A percentile compares a stretch with the other conserved stretches of the same genome.
These are phyloP conservation scores for Apodemus speciosus DNA, from an alignment of 2,113 vertebrate species.

Conservation along the genomic window DNA sequence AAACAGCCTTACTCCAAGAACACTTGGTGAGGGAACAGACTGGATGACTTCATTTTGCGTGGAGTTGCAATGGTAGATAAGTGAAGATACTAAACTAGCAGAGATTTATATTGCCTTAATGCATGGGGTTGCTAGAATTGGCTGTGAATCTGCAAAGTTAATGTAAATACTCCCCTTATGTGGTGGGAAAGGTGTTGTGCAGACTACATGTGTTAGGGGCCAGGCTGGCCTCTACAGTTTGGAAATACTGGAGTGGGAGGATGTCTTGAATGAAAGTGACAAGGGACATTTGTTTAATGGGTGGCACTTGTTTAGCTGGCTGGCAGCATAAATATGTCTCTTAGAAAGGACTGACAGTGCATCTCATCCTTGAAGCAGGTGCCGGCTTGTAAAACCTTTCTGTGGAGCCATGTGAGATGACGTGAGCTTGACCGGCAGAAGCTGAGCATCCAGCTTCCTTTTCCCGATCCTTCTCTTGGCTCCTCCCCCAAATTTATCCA, in stretches of 20 bases:
- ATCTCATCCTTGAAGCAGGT: constrained; percentile 79
- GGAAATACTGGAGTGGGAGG: constrained; percentile 83
- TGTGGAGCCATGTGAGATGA: constrained; percentile 73
- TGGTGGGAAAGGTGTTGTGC: constrained; percentile 83
- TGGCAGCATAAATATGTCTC: constrained; percentile 85
- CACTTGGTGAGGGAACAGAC: constrained; percentile 68
- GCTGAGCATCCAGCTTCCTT: neutral
- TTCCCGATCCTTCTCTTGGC: too few relatives aligned
- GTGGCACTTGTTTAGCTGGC: constrained; percentile 83
- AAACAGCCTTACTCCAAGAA: constrained; percentile 56
- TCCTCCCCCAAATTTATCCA: neutral
- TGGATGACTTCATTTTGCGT: constrained; percentile 53
- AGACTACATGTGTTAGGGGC: constrained; percentile 86
- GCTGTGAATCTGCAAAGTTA: constrained; percentile 51
- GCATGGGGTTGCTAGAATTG: constrained; percentile 71
- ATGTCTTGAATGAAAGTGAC: constrained; percentile 87
- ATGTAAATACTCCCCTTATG: constrained; percentile 82
- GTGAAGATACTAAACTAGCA: constrained; percentile 17
- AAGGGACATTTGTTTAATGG: constrained; percentile 85
- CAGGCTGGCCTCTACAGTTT: constrained; percentile 86
- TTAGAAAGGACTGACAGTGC: constrained; percentile 80
- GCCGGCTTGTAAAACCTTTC: constrained; percentile 72
- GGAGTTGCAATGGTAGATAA: constrained; percentile 43
- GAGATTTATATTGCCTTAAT: constrained; percentile 70
- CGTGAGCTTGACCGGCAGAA: constrained; percentile 75